Evolutionary conservation across 1,140 invertebrate species (phyloP).

Genomic region (Belonocnema kinseyi): DNA sequence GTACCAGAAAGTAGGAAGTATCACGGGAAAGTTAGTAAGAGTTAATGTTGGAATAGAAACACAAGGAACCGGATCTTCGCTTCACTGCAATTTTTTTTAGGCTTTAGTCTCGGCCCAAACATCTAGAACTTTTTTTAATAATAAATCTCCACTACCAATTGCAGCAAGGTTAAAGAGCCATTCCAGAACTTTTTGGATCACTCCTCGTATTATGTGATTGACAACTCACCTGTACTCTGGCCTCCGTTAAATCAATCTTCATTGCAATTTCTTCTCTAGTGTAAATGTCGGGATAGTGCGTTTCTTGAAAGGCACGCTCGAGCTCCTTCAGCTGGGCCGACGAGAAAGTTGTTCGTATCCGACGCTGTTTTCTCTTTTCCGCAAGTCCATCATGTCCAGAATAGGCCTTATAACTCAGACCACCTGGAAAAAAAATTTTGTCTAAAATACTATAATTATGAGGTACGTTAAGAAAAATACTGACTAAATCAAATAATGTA

Average conservation of each 20-base stretch:
- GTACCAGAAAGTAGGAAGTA: too few relatives aligned
- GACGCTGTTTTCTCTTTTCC: conserved; percentile 93
- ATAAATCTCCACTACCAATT: too few relatives aligned
- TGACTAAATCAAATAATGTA: too few relatives aligned
- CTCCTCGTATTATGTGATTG: neutral
- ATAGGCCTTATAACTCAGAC: conserved; percentile 92
- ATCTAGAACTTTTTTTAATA: too few relatives aligned
- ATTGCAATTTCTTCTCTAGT: conserved; percentile 99
- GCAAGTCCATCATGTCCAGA: conserved; percentile 89
- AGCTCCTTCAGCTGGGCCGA: conserved; percentile 97
- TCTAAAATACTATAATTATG: neutral
- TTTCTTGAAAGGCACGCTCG: conserved; percentile 97
- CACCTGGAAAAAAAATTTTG: conserved; percentile 77
- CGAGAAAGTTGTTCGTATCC: conserved; percentile 97
- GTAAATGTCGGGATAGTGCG: conserved; percentile 99
- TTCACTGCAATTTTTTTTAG: too few relatives aligned
- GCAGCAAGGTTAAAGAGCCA: neutral
- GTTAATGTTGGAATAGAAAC: too few relatives aligned
- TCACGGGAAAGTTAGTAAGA: too few relatives aligned
- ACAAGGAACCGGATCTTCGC: too few relatives aligned
- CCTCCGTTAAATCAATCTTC: conserved; percentile 98
- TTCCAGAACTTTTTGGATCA: neutral
- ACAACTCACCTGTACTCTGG: conserved; percentile 89
- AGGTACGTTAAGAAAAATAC: too few relatives aligned
- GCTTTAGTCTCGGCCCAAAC: too few relatives aligned